Conservation (phyloP, 2,888 invertebrate genomes). For the Zootermopsis nevadensis region DNA sequence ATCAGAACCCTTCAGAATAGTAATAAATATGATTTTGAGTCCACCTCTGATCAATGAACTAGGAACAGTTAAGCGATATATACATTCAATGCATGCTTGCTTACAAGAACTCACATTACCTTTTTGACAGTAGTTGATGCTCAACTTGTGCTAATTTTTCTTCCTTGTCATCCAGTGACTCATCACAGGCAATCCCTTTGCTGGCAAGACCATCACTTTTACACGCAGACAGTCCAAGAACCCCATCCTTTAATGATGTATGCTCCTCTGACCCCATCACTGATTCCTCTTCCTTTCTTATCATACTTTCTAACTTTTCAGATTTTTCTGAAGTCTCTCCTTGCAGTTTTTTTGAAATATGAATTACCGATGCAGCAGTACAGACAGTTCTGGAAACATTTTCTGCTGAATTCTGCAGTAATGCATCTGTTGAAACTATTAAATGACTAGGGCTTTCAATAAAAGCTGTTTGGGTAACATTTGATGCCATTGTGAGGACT, state of each 20-base stretch:
- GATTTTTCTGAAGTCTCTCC: background rate
- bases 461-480: constrained; percentile 50
- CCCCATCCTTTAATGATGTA: constrained; percentile 28
- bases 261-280: constrained; percentile 56
- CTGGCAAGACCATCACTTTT: background rate
- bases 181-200: background rate
- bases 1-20: no score
- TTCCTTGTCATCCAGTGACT: background rate
- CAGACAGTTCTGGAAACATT: background rate
- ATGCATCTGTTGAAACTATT: no score
- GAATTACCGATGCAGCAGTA: background rate
- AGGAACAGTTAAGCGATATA: no score
- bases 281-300: background rate
- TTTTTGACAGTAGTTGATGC: constrained; percentile 56
- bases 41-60: no score
- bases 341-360: background rate
- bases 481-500: background rate
- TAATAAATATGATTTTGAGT: no score
- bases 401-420: no score
- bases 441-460: no score
- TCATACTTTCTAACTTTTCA: background rate
- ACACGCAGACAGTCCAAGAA: background rate
- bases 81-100: background rate
- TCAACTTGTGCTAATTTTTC: constrained; percentile 11
- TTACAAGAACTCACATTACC: constrained; percentile 55